Evolutionary conservation across 2,888 invertebrate species (phyloP), one percentile per base, ranked within the genome.

Genomic region (Steromphala cineraria): DNA sequence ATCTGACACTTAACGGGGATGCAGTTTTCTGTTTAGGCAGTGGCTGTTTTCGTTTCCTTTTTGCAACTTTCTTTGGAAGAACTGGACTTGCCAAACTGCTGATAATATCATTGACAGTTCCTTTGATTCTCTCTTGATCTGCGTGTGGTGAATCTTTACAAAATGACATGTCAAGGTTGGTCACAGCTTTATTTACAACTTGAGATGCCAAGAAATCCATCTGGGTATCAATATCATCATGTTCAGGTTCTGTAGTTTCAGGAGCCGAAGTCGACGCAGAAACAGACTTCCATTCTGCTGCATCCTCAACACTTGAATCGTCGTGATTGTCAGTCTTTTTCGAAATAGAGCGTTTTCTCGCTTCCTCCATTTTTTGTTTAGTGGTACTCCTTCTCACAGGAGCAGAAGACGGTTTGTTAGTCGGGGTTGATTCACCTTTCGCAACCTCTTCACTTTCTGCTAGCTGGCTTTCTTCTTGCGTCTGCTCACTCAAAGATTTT

Each of bases 281-380:
- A 17, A 15, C 53, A 21, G 78, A 40, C 5, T 67, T 31, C 24
- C 75, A 79, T 13, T 83, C 79, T 15, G 52, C 62, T 53, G 67
- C 67, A 2, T 36, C 52, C 10, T 71, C 53, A 8, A 53, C 19
- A 46, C 67, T n/a, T 19, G 53, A 80, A 74, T 77, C 83, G 67
- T 78, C 77, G 24, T 55, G 62, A 0, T 67, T 75, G 53, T 78
- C 56, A 21, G 81, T 71, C 53, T 55, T 75, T 24, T 80, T 81
- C 5, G 80, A 80, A 13, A 79, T 55, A 0, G 85, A 85, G 76
- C 87, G 84, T 78, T 81, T 86, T 55, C 85, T 85, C 24, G 87
- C 87, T 3, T 83, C 87, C 67, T 84, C 88, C 62, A 87, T 88
- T 78, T 89, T 89, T 56, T 85, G 85, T 71, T 89, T 88, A n/a